phyloP scores from a whole-genome alignment of 2,888 invertebrate species.

The Drosophila flavopinicola region DNA sequence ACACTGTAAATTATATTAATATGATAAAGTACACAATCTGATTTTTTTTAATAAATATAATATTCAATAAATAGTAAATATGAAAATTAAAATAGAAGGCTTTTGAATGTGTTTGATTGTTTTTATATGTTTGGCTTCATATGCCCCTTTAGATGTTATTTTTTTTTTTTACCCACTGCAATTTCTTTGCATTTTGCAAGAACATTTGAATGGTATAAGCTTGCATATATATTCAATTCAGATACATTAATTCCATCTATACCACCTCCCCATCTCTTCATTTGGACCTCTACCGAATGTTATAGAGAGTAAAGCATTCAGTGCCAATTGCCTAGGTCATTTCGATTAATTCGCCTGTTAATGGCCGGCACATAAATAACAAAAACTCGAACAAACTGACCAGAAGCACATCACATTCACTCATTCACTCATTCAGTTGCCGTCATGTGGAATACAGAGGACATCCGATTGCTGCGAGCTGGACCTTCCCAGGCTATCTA shows the following conservation, averaged over 20 bases:
- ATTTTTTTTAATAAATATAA: no score
- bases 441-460: constrained; percentile 38
- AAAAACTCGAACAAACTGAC: constrained; percentile 17
- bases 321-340: constrained; percentile 33
- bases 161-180: no score
- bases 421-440: constrained; percentile 4
- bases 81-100: no score
- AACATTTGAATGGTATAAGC: no score
- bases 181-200: no score
- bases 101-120: no score
- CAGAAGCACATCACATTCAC: neutral
- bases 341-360: constrained; percentile 42
- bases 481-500: constrained; percentile 13
- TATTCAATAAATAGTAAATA: no score
- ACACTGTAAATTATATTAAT: no score
- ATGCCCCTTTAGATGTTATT: no score
- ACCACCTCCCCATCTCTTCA: no score
- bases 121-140: no score
- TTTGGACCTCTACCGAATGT: neutral
- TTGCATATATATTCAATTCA: neutral
- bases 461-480: constrained; percentile 13
- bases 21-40: no score
- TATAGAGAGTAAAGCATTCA: constrained; percentile 3
- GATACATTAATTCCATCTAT: neutral
- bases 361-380: constrained; percentile 42